phyloP scores from a whole-genome alignment of 2,797 vertebrate species.

The Amblyraja radiata region DNA sequence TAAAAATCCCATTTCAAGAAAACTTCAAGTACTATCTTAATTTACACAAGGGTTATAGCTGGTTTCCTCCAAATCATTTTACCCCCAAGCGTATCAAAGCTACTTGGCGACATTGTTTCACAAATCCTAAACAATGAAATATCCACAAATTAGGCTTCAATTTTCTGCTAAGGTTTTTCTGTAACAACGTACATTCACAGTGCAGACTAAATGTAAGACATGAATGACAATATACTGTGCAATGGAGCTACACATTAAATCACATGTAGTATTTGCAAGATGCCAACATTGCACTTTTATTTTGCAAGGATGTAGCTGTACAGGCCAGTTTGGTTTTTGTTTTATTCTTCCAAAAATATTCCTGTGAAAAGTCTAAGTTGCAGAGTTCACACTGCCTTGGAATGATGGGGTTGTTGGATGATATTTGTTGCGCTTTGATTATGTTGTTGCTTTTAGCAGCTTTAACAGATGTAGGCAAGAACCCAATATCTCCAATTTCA shows the following conservation, averaged over 20 bases:
- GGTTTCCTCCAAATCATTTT: too few relatives aligned
- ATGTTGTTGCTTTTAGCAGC: too few relatives aligned
- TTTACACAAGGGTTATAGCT: too few relatives aligned
- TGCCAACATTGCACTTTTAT: conserved; percentile 59
- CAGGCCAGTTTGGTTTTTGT: conserved; percentile 64
- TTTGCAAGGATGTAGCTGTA: conserved; percentile 69
- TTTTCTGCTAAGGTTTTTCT: conserved; percentile 52
- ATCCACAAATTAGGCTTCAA: conserved; percentile 67
- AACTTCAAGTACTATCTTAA: too few relatives aligned
- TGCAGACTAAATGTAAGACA: conserved; percentile 78
- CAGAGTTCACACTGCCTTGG: conserved; percentile 45
- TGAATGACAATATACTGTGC: conserved; percentile 70
- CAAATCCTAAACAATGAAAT: conserved; percentile 62
- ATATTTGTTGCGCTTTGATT: too few relatives aligned
- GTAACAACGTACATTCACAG: conserved; percentile 72
- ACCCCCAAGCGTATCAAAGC: conserved; percentile 57
- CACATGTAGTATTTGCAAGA: conserved; percentile 57
- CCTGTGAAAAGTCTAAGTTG: conserved; percentile 57
- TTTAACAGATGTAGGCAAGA: too few relatives aligned
- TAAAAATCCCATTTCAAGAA: too few relatives aligned
- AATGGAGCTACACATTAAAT: conserved; percentile 67
- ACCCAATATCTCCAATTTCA: too few relatives aligned
- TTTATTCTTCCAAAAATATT: conserved; percentile 74
- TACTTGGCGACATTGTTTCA: conserved; percentile 60
- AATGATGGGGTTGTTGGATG: too few relatives aligned